Conservation (phyloP, 2,797 vertebrate genomes). For the Sciaenops ocellatus region DNA sequence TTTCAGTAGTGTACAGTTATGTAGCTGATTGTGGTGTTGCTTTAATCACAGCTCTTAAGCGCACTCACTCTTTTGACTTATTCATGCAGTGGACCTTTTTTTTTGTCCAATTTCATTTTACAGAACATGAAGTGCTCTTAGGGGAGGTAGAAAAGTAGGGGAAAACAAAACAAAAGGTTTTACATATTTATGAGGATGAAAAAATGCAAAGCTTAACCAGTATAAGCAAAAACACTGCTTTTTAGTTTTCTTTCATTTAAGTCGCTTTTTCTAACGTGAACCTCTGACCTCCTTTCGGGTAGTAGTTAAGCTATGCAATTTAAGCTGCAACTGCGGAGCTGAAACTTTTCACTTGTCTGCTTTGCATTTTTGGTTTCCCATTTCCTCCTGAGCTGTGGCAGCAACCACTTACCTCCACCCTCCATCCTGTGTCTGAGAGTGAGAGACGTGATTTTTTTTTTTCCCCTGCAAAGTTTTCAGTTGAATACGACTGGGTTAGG, state of each 20-base stretch:
- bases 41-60: constrained; percentile 59
- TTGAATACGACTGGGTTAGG: constrained; percentile 28
- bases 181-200: constrained; percentile 82
- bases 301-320: constrained; percentile 27
- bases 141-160: constrained; percentile 36
- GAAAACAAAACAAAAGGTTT: constrained; percentile 75
- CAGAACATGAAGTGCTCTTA: constrained; percentile 75
- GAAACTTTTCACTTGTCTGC: constrained; percentile 46
- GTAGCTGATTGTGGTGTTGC: constrained; percentile 35
- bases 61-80: constrained; percentile 71
- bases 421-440: constrained; percentile 15
- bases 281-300: constrained; percentile 40
- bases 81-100: constrained; percentile 76
- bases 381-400: constrained; percentile 39
- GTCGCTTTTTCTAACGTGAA: constrained; percentile 26
- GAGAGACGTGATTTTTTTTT: constrained; percentile 42
- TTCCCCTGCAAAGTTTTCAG: constrained; percentile 46
- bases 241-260: constrained; percentile 50
- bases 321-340: constrained; percentile 2
- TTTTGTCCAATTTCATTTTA: constrained; percentile 78
- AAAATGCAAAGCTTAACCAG: constrained; percentile 51
- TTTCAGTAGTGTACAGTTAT: constrained; percentile 38
- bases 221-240: constrained; percentile 42
- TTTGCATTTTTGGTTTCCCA: constrained; percentile 33
- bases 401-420: constrained; percentile 50